phyloP scores from a whole-genome alignment of 2,888 invertebrate species.

The Incurvaria masculella region DNA sequence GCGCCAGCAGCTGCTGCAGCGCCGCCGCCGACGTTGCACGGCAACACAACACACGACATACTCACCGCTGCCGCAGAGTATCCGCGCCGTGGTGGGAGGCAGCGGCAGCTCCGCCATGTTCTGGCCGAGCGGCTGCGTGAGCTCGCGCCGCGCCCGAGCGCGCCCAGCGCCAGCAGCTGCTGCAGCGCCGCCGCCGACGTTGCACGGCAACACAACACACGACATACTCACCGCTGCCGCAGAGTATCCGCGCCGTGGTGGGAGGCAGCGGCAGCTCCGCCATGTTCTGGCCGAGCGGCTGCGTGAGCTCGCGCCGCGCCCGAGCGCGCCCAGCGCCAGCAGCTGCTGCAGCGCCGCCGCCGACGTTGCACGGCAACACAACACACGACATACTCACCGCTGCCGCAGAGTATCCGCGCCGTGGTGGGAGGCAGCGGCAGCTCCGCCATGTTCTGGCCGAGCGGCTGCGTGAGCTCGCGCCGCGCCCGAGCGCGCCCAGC shows the following conservation, averaged over 20 bases:
- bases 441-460: conserved; percentile 87
- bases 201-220: too few relatives aligned
- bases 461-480: conserved; percentile 71
- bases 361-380: too few relatives aligned
- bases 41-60: conserved; percentile 4
- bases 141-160: too few relatives aligned
- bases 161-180: too few relatives aligned
- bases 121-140: conserved; percentile 76
- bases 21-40: too few relatives aligned
- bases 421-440: conserved; percentile 85
- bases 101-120: conserved; percentile 92
- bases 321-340: too few relatives aligned
- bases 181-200: too few relatives aligned
- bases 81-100: conserved; percentile 81
- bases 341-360: too few relatives aligned
- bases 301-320: conserved; percentile 76
- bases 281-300: conserved; percentile 75
- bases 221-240: conserved; percentile 61
- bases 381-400: conserved; percentile 47
- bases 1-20: too few relatives aligned
- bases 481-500: too few relatives aligned
- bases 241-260: conserved; percentile 80
- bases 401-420: conserved; percentile 78
- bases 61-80: conserved; percentile 72
- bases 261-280: conserved; percentile 91